Evolutionary conservation across 92 coral and sea anemone species (phyloP).

Genomic region (Blastomussa wellsi): DNA sequence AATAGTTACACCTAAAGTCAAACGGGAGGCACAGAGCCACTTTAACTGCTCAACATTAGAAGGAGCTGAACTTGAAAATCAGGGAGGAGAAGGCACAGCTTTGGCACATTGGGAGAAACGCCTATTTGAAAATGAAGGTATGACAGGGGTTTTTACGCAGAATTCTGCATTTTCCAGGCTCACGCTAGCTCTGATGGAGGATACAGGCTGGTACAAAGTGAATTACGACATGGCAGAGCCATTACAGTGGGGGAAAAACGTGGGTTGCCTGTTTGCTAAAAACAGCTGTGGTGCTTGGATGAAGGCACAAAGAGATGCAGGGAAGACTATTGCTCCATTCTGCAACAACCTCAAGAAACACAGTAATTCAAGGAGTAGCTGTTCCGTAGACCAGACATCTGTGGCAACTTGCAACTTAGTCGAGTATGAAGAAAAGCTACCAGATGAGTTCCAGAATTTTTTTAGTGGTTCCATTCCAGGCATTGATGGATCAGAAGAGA

Average conservation of each 20-base stretch:
- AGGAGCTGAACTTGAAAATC: conserved; percentile 98
- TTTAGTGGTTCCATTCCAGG: conserved; percentile 57
- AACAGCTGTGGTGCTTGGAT: conserved; percentile 99
- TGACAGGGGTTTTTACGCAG: conserved; percentile 95
- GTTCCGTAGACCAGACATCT: conserved; percentile 72
- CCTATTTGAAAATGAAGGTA: conserved; percentile 94
- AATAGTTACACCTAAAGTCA: conserved; percentile 84
- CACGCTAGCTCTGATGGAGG: conserved; percentile 95
- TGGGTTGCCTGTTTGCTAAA: conserved; percentile 87
- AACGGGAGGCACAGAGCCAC: conserved; percentile 77
- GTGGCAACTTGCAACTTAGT: conserved; percentile 88
- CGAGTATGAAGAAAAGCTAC: conserved; percentile 55
- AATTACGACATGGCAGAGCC: conserved; percentile 87
- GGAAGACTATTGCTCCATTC: conserved; percentile 68
- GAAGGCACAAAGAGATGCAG: conserved; percentile 48
- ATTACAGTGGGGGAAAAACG: conserved; percentile 86
- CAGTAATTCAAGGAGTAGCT: conserved; percentile 56
- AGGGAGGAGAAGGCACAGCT: conserved; percentile 82
- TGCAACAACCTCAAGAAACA: conserved; percentile 52
- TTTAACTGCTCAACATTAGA: conserved; percentile 91
- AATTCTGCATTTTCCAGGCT: conserved; percentile 88
- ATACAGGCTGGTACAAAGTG: conserved; percentile 93
- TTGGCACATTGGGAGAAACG: conserved; percentile 98
- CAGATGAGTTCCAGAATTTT: conserved; percentile 85
- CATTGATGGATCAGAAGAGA: conserved; percentile 35